These are phyloP conservation scores for Hylaeus anthracinus DNA, from an alignment of 1,140 invertebrate genomes.

Conservation along the genomic window DNA sequence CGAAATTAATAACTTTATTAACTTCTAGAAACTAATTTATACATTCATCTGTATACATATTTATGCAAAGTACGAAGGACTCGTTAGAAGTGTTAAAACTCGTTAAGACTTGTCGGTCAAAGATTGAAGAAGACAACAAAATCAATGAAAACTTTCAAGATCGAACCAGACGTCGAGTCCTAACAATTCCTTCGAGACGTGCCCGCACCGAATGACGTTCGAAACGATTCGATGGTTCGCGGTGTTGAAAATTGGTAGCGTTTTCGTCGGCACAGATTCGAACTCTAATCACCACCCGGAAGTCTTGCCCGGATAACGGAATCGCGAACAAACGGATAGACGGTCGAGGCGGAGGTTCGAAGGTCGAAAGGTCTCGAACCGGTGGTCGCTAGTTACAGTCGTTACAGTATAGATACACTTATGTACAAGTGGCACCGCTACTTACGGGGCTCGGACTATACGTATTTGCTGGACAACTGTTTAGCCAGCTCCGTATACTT, in stretches of 20 bases:
- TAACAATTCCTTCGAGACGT: too few species aligned
- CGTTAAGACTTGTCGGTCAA: too few species aligned
- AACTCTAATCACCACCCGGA: background rate
- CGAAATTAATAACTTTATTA: too few species aligned
- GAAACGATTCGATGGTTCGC: background rate
- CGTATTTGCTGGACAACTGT: conserved; percentile 97
- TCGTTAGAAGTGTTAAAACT: too few species aligned
- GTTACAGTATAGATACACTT: conserved; percentile 81
- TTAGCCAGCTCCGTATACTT: conserved; percentile 98
- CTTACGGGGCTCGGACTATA: conserved; percentile 84
- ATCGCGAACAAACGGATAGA: conserved; percentile 6
- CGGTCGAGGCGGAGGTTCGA: conserved; percentile 32
- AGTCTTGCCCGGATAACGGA: conserved; percentile 35
- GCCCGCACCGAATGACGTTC: too few species aligned
- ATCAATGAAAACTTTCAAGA: too few species aligned
- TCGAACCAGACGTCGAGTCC: too few species aligned
- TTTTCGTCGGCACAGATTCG: background rate
- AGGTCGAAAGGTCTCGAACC: conserved; percentile 51
- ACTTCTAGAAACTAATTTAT: too few species aligned
- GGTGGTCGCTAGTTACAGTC: conserved; percentile 66
- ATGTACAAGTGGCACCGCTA: conserved; percentile 81
- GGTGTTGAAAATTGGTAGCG: too few species aligned
- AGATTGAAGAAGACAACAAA: too few species aligned
- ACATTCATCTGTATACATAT: too few species aligned
- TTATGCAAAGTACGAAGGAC: too few species aligned